Evolutionary conservation across 2,113 vertebrate species (phyloP), one percentile per base, ranked within the genome.

Genomic region (Neodon shergylaensis): DNA sequence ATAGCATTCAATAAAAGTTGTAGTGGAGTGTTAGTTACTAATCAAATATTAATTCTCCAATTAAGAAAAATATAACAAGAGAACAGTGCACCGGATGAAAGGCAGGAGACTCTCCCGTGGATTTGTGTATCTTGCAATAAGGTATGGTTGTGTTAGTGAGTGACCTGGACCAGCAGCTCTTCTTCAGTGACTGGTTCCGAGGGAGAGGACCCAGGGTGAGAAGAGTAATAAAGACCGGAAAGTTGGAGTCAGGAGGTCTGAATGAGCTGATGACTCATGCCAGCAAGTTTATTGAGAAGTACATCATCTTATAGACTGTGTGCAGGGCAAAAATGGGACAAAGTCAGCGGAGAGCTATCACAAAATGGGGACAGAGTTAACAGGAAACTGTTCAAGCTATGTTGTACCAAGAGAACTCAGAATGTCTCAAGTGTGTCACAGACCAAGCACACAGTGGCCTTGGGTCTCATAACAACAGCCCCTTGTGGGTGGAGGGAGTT

Each of bases 1-100:
- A 10, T 70, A 63, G 24, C 21, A 83, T 88, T 88, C 81, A 92
- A 88, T 77, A 63, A 94, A 70, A 81, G 10, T 86, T 91, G 21
- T 85, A 58, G 63, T 42, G 24, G 33, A 61, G 5, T 81, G 19
- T 58, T 94, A 90, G 95, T 91, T 94, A 66, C 33, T 72, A 87
- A 61, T 58, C 14, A 84, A 63, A 92, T 76, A 21, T 91, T 28
- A 72, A 1, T 84, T 94, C 49, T 88, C 33, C 3, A 31, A 76
- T 66, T 91, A 1, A 82, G 22, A 91, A 39, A 52, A 81, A 42
- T 82, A 82, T 4, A 88, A 68, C 4, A 7, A 9, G 42, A 73
- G 2, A 31, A n/a, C 7, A 91, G 24, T 47, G 9, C 33, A 42
- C 14, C 10, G 70, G 11, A 5, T 81, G 39, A 78, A 94, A 91